Evolutionary conservation across 2,888 invertebrate species (phyloP).

Genomic region (Eupsilia transversa): DNA sequence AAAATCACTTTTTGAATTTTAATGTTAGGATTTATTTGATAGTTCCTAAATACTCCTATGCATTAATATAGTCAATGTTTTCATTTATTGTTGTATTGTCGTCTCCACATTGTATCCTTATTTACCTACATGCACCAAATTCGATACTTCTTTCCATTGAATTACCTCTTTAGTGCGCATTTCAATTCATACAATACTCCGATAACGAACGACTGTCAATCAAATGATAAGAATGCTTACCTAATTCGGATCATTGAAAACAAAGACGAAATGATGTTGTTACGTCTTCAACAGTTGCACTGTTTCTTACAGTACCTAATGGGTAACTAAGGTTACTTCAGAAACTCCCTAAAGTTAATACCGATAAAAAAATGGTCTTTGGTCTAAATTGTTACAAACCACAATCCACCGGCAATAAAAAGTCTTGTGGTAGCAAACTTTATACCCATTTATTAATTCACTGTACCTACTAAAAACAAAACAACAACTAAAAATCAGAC

Average conservation of each 20-base stretch:
- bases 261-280: slow-evolving; percentile 5
- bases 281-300: neutral
- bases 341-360: slow-evolving; percentile 3
- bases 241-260: slow-evolving; percentile 50
- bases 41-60: too few relatives aligned
- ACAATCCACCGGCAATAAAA: slow-evolving; percentile 5
- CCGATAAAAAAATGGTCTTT: neutral
- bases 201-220: slow-evolving; percentile 14
- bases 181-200: slow-evolving; percentile 19
- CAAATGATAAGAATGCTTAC: slow-evolving; percentile 38
- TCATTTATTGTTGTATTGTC: too few relatives aligned
- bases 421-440: neutral
- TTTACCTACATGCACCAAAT: slow-evolving; percentile 2
- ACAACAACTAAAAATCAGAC: neutral
- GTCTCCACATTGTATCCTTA: too few relatives aligned
- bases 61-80: too few relatives aligned
- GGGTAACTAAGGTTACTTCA: neutral
- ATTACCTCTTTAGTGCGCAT: neutral
- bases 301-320: slow-evolving; percentile 3
- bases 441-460: slow-evolving; percentile 32
- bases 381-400: neutral
- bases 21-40: too few relatives aligned
- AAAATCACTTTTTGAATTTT: too few relatives aligned
- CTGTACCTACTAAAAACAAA: too few relatives aligned
- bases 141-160: neutral